These are phyloP conservation scores for Drosophila sproati DNA, from an alignment of 1,140 invertebrate genomes.

Conservation along the genomic window DNA sequence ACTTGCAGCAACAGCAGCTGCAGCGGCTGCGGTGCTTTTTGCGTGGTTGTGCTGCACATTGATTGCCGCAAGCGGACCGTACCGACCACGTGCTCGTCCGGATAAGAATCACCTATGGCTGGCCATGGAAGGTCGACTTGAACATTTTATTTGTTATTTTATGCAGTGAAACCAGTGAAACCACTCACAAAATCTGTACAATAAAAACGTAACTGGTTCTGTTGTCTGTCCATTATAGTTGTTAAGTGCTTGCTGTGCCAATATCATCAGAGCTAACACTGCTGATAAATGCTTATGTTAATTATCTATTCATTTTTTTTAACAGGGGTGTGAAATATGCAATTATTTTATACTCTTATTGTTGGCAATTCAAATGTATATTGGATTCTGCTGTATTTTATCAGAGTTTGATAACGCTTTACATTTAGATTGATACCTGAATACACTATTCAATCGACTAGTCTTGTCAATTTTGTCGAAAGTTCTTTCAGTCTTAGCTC, in stretches of 20 bases:
- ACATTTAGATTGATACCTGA: no score
- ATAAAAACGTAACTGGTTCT: not conserved
- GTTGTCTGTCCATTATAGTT: conserved; percentile 6
- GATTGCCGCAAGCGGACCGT: conserved; percentile 40
- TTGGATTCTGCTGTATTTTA: no score
- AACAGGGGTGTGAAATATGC: no score
- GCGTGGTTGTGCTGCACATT: conserved; percentile 55
- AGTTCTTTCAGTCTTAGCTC: conserved; percentile 58
- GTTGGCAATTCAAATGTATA: no score
- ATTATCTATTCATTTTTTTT: not conserved
- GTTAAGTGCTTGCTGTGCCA: conserved; percentile 14
- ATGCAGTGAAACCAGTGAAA: no score
- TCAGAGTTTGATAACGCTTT: no score
- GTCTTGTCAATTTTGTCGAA: not conserved
- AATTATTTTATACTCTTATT: no score
- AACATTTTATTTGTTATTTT: not conserved
- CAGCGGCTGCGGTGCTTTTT: conserved; percentile 29
- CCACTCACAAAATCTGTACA: no score
- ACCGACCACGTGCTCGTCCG: not conserved
- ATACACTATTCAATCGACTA: no score
- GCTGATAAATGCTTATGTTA: not conserved
- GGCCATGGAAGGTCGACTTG: conserved; percentile 52
- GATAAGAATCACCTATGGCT: conserved; percentile 46
- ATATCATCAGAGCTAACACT: not conserved
- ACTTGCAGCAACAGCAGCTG: conserved; percentile 44